Percentiles rank a stretch among this genome's conserved stretches.
These are phyloP conservation scores for Colostygia pectinataria DNA, from an alignment of 2,888 invertebrate species.

Conservation along the genomic window DNA sequence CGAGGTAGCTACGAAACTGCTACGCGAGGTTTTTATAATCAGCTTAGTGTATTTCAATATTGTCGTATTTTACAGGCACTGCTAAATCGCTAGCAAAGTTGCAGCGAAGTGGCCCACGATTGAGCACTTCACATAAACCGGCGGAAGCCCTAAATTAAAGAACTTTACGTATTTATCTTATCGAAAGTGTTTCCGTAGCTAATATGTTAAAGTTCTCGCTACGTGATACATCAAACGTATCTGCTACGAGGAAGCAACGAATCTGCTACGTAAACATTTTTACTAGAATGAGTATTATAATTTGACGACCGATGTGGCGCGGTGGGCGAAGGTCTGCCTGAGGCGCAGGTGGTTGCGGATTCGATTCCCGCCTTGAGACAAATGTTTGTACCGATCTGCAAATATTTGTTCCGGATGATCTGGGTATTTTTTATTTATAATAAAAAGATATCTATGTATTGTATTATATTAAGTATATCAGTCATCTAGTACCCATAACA, in stretches of 20 bases:
- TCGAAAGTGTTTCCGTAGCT: constrained; percentile 37
- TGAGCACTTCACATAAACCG: constrained; percentile 29
- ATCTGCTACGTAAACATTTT: constrained; percentile 8
- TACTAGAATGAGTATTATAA: neutral
- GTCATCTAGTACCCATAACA: too few species aligned
- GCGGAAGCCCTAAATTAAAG: constrained; percentile 40
- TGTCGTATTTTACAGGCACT: neutral
- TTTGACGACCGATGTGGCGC: too few species aligned
- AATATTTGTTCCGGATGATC: too few species aligned
- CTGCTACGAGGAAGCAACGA: constrained; percentile 32
- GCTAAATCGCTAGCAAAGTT: constrained; percentile 7
- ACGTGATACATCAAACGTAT: constrained; percentile 34
- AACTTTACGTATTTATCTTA: constrained; percentile 45
- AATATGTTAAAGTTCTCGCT: constrained; percentile 33
- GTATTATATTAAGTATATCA: too few species aligned
- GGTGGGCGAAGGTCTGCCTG: too few species aligned
- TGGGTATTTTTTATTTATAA: too few species aligned
- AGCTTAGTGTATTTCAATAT: neutral
- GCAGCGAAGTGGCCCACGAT: constrained; percentile 21
- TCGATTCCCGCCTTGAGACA: too few species aligned
- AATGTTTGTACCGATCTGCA: too few species aligned
- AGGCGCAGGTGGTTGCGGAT: too few species aligned
- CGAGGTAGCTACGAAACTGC: neutral
- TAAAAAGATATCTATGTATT: too few species aligned
- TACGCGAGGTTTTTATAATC: neutral